These are phyloP conservation scores for Stichopus horrens DNA, from an alignment of 53 echinoderm and acorn worm species.

Conservation along the genomic window DNA sequence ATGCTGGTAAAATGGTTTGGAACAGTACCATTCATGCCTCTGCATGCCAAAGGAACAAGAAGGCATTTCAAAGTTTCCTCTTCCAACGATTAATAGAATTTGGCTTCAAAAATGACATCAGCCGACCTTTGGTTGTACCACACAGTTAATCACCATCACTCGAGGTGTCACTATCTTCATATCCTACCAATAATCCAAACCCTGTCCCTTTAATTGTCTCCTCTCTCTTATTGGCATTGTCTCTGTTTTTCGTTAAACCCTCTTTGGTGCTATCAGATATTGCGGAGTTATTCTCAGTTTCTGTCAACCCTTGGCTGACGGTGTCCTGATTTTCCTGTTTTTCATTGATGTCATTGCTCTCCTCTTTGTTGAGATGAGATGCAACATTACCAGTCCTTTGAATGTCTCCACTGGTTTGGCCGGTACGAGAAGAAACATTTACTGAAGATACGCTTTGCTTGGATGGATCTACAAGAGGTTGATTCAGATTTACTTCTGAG, in stretches of 20 bases:
- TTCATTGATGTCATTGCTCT: not conserved
- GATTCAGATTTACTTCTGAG: not conserved
- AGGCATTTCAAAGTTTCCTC: too few relatives aligned
- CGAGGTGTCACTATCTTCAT: conserved; percentile 22
- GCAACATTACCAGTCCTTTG: not conserved
- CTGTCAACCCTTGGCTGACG: not conserved
- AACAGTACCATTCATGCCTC: too few relatives aligned
- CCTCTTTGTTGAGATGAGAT: not conserved
- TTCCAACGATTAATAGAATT: too few relatives aligned
- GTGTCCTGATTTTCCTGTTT: not conserved
- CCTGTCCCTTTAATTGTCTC: conserved; percentile 11
- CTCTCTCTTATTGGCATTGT: not conserved
- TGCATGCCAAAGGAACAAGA: too few relatives aligned
- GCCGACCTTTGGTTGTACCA: too few relatives aligned
- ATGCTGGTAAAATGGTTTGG: too few relatives aligned
- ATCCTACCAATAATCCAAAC: conserved; percentile 22
- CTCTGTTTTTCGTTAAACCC: not conserved
- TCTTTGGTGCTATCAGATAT: conserved; percentile 12
- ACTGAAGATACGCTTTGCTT: too few relatives aligned
- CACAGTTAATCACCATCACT: not conserved
- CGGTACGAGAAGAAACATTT: too few relatives aligned
- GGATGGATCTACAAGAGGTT: too few relatives aligned
- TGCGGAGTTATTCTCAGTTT: not conserved
- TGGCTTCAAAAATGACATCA: too few relatives aligned
- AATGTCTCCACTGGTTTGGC: not conserved